These are phyloP conservation scores for Pasiphila rectangulata DNA, from an alignment of 2,888 invertebrate species.

Conservation along the genomic window DNA sequence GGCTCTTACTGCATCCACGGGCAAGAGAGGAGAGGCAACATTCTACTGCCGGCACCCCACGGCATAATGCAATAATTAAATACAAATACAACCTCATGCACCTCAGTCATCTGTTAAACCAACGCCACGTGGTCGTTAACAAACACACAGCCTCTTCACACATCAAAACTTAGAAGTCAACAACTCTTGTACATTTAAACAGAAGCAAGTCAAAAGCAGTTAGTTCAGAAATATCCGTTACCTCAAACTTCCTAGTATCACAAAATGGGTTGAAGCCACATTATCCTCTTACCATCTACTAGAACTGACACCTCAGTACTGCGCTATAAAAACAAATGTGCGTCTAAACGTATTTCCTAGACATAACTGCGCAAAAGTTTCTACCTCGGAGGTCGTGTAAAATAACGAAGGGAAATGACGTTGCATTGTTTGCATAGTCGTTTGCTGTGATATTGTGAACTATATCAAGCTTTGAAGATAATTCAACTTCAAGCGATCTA, in stretches of 20 bases:
- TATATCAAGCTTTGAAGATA: too few relatives aligned
- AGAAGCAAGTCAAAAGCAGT: background rate
- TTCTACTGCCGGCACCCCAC: too few relatives aligned
- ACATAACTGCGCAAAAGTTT: constrained; percentile 40
- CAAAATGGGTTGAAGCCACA: constrained; percentile 9
- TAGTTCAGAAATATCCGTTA: background rate
- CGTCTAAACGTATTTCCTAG: constrained; percentile 47
- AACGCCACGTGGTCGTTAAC: too few relatives aligned
- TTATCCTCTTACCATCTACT: constrained; percentile 13
- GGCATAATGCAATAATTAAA: too few relatives aligned
- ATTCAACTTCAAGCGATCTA: too few relatives aligned
- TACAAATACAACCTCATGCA: too few relatives aligned
- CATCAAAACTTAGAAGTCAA: background rate
- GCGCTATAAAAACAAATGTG: constrained; percentile 47
- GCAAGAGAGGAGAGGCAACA: too few relatives aligned
- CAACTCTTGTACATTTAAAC: background rate
- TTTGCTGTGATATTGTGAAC: background rate
- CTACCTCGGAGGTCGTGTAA: constrained; percentile 36
- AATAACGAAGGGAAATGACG: constrained; percentile 42
- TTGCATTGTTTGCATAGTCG: background rate
- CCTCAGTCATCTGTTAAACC: too few relatives aligned
- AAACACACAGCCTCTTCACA: background rate
- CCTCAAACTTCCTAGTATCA: constrained; percentile 13
- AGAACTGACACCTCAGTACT: constrained; percentile 11
- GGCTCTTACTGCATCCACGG: too few relatives aligned